A percentile compares a stretch with the other conserved stretches of the same genome.
Evolutionary conservation across 2,797 vertebrate genomes (phyloP).

Genomic region (Protonibea diacanthus): DNA sequence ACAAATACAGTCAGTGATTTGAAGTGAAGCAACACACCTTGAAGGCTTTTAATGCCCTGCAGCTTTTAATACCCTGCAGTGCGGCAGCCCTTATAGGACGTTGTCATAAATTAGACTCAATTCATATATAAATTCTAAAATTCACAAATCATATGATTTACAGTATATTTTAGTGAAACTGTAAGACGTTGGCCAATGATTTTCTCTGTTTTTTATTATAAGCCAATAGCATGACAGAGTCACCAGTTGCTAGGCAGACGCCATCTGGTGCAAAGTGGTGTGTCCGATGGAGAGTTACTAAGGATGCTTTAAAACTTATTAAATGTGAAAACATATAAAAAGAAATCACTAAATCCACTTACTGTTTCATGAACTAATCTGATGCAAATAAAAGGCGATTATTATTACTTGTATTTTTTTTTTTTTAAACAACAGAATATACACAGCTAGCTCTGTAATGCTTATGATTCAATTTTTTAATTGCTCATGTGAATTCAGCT

Average conservation of each 20-base stretch:
- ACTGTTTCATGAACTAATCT: neutral
- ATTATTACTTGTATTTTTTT: neutral
- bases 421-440: neutral
- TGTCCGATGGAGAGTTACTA: neutral
- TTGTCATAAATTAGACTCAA: no score
- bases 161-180: neutral
- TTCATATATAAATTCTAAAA: no score
- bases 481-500: no score
- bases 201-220: neutral
- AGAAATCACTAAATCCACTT: neutral
- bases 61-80: no score
- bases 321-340: neutral
- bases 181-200: neutral
- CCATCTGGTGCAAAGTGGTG: neutral
- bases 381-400: neutral
- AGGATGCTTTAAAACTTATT: neutral
- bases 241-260: constrained; percentile 72
- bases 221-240: constrained; percentile 52
- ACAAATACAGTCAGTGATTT: no score
- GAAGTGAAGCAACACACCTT: neutral
- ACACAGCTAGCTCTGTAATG: no score
- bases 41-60: no score
- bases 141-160: neutral
- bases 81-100: no score
- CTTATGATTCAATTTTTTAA: neutral